These are phyloP conservation scores for Tichodroma muraria DNA, from an alignment of 2,113 vertebrate genomes.

Conservation along the genomic window DNA sequence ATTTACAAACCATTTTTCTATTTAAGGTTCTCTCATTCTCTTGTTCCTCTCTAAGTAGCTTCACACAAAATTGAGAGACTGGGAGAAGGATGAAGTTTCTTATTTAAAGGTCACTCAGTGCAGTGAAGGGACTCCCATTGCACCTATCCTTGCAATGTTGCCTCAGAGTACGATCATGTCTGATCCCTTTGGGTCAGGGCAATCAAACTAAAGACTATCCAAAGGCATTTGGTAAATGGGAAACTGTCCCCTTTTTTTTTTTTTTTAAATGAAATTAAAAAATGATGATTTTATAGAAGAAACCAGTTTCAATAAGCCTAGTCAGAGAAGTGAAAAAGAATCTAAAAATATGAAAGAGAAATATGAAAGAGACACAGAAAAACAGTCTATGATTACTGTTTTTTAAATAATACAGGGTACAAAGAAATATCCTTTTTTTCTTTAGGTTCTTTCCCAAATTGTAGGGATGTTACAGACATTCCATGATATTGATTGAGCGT, in stretches of 20 bases:
- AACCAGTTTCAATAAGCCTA: not conserved
- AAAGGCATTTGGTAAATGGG: not conserved
- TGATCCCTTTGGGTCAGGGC: not conserved
- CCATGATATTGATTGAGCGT: not conserved
- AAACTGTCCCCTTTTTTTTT: not conserved
- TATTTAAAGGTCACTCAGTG: not conserved
- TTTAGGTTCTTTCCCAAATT: not conserved
- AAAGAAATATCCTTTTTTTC: not conserved
- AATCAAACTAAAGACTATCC: not conserved
- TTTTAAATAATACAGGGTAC: not conserved
- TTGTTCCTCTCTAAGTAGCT: not conserved
- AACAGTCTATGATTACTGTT: not conserved
- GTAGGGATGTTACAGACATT: not conserved
- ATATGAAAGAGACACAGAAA: not conserved
- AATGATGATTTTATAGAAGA: not conserved
- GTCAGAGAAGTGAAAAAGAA: not conserved
- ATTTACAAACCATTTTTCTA: conserved; percentile 4
- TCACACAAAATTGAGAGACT: not conserved
- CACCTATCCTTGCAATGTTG: not conserved
- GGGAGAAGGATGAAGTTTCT: not conserved
- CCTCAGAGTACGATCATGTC: not conserved
- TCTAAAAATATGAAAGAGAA: not conserved
- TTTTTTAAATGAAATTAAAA: not conserved
- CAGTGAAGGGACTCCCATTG: not conserved
- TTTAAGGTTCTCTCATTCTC: not conserved